phyloP scores from a whole-genome alignment of 2,888 invertebrate genomes.

The Chloroclystis v-ata region DNA sequence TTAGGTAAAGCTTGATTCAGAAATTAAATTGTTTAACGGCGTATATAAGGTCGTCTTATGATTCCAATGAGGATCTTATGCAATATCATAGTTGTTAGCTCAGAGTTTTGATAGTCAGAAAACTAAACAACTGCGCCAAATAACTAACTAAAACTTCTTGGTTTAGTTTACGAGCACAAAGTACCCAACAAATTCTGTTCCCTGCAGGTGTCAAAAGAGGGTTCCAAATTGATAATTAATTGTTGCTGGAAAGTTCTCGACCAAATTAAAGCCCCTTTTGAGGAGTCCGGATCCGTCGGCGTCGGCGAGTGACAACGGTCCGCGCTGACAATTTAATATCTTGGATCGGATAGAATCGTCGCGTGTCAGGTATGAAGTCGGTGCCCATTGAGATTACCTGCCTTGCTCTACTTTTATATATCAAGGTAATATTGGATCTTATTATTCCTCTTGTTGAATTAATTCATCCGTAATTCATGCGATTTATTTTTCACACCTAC shows the following conservation, averaged over 20 bases:
- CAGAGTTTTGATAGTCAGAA: too few species aligned
- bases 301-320: constrained; percentile 56
- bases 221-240: constrained; percentile 72
- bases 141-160: background rate
- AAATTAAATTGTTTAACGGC: too few species aligned
- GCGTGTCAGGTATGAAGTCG: constrained; percentile 27
- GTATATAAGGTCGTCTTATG: too few species aligned
- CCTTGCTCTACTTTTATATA: constrained; percentile 1
- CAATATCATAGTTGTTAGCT: too few species aligned
- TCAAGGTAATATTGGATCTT: too few species aligned
- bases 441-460: too few species aligned
- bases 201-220: constrained; percentile 63
- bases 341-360: constrained; percentile 59
- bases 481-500: too few species aligned
- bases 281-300: constrained; percentile 48
- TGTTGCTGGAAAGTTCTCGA: constrained; percentile 69
- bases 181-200: constrained; percentile 26
- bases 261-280: constrained; percentile 73
- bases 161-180: constrained; percentile 14
- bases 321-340: constrained; percentile 74
- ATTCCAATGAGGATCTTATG: too few species aligned
- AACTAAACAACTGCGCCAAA: background rate
- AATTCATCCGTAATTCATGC: too few species aligned
- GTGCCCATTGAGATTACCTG: constrained; percentile 7
- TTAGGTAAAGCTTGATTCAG: too few species aligned